Base-by-base conservation (phyloP, 2,888 invertebrate species). In the Vanessa cardui region DNA sequence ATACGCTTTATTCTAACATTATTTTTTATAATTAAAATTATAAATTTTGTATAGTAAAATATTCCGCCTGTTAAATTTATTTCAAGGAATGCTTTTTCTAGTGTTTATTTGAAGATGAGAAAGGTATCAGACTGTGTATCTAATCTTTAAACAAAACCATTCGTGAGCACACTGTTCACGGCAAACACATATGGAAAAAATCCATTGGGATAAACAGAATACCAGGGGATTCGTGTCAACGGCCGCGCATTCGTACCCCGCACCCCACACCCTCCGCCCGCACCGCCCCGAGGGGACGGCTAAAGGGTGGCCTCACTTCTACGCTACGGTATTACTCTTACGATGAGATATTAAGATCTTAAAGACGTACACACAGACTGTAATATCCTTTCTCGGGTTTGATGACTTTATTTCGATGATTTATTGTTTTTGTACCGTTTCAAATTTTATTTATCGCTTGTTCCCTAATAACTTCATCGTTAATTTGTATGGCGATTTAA, bases 221-320 rank as follows among this genome's bases (percentile, higher is more conserved):
- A 80, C 81, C 82, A 65, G 82, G 85, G 86, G 88, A 89, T 86
- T 86, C 86, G 90, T 89, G 92, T 92, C 91, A 92, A 92, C 87
- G 91, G 88, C 91, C 91, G 86, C 83, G 79, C 84, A 83, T 83
- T 74, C 80, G 78, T 77, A 69, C 73, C 81, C 78, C 76, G 73
- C 74, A 71, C 67, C 74, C 76, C 74, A 69, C 73, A 61, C 71
- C 71, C 72, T 75, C 62, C 56, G 33, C 67, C 54, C 45, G 60
- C 52, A 44, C 70, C 64, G 74, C 67, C 77, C 72, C 74, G 70
- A 74, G 78, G 82, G 82, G 78, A 77, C 71, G 78, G 80, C 77
- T 84, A 84, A 83, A 85, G 86, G 88, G 85, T 86, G 88, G 87
- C 84, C 84, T 85, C 87, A 87, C 89, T 88, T 85, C 85, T 84